Evolutionary conservation across 2,888 invertebrate genomes (phyloP), one percentile per base, ranked within the genome.

Genomic region (Ariolimax columbianus): DNA sequence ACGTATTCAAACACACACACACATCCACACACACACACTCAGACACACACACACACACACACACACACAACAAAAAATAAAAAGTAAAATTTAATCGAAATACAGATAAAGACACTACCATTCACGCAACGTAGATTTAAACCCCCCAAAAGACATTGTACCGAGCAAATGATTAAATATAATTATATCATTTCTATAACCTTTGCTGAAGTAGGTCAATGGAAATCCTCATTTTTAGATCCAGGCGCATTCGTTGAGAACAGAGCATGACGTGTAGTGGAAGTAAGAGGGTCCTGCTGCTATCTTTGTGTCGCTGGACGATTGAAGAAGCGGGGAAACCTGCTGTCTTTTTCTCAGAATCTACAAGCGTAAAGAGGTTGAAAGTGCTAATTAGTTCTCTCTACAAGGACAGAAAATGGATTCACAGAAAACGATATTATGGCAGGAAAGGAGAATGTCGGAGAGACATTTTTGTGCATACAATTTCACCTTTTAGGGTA

Each of bases 291-390:
- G 26, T 3, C 17, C 6, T 38, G 38, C 70, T 26, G 38, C 70
- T 14, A 68, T 36, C 38, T 19, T 70, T 9, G 38, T 38, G 9
- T 38, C 38, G 30, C 23, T 19, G 70, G 19, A 19, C 70, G 70
- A 70, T 38, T 38, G 38, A 23, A 26, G 23, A 70, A 26, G 19
- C 26, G 70, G 9, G 36, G 30, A 70, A 70, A 70, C 70, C 70
- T 70, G 70, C 70, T 70, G 70, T 38, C 38, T 40, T 70, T 70
- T 70, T 70, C 70, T 70, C 70, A 70, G 38, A 38, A 70, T 70
- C 23, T 38, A 0, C 3, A 38, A 70, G 9, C 36, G 38, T 70
- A 40, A 70, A 70, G 70, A 19, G 26, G 38, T 70, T 30, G 14
- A 40, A 40, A 70, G 30, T 19, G 36, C 17, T 70, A 70, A 70